Conservation (phyloP, 2,888 invertebrate genomes). For the Dynastes tityus region DNA sequence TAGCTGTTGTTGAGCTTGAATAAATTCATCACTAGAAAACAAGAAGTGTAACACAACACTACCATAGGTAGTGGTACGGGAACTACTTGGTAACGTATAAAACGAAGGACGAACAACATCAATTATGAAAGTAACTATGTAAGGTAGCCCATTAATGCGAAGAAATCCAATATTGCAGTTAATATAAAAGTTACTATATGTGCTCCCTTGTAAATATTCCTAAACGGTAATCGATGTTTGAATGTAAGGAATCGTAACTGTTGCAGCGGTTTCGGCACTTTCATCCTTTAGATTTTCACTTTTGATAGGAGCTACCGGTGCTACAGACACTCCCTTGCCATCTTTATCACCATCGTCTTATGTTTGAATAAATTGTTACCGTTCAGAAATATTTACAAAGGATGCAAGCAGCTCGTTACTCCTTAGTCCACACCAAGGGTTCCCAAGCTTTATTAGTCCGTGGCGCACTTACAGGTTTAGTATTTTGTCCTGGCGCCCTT, state of each 20-base stretch:
- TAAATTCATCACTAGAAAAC: constrained; percentile 97
- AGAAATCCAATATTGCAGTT: too few relatives aligned
- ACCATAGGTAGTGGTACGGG: constrained; percentile 65
- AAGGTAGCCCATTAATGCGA: too few relatives aligned
- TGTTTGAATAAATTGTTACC: constrained; percentile 72
- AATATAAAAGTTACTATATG: too few relatives aligned
- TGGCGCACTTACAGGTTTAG: too few relatives aligned
- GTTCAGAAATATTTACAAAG: too few relatives aligned
- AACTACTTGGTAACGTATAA: not conserved
- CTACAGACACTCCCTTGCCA: constrained; percentile 68
- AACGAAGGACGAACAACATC: too few relatives aligned
- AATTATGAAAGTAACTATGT: too few relatives aligned
- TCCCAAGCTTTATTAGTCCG: too few relatives aligned
- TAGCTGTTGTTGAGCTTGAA: constrained; percentile 97
- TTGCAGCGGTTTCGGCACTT: constrained; percentile 63
- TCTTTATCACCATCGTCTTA: constrained; percentile 61
- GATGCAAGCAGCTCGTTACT: too few relatives aligned
- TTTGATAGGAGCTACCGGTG: constrained; percentile 73
- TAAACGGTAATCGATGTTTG: constrained; percentile 72
- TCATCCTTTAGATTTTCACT: constrained; percentile 64
- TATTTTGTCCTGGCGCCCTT: too few relatives aligned
- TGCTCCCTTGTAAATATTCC: constrained; percentile 71
- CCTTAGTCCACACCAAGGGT: too few relatives aligned
- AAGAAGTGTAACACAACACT: constrained; percentile 85
- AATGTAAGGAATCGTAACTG: constrained; percentile 73